Evolutionary conservation across 2,113 vertebrate species (phyloP).

Genomic region (Hirundichthys speculiger): DNA sequence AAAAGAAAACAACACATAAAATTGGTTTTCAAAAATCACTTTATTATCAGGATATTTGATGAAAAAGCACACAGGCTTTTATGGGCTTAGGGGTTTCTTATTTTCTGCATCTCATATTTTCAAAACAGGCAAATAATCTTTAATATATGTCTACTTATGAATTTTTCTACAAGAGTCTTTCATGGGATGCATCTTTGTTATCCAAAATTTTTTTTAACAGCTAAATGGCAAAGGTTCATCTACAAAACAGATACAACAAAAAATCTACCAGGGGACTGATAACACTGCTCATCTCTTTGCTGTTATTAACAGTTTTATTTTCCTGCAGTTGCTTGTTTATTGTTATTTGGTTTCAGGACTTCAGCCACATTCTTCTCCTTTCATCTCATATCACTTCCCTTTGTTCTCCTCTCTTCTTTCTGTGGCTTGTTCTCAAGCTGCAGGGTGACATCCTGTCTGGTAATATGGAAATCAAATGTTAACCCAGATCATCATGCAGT

Average conservation of each 20-base stretch:
- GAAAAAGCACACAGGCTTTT: slow-evolving; percentile 17
- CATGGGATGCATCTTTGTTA: background rate
- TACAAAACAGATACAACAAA: slow-evolving; percentile 13
- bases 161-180: slow-evolving; percentile 4
- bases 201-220: background rate
- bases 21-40: slow-evolving; percentile 25
- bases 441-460: slow-evolving; percentile 41
- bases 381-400: background rate
- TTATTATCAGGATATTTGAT: slow-evolving; percentile 49
- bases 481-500: no score
- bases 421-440: slow-evolving; percentile 28
- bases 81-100: background rate
- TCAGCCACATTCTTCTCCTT: background rate
- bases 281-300: slow-evolving; percentile 8
- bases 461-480: slow-evolving; percentile 4
- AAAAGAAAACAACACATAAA: background rate
- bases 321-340: background rate
- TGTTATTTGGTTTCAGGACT: slow-evolving; percentile 5
- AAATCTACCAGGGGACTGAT: slow-evolving; percentile 8
- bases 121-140: background rate
- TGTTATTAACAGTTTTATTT: slow-evolving; percentile 2
- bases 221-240: slow-evolving; percentile 13
- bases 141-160: background rate
- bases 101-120: background rate
- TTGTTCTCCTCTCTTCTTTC: slow-evolving; percentile 8